Evolutionary conservation across 2,888 invertebrate species (phyloP).

Genomic region (Phragmatobia fuliginosa): DNA sequence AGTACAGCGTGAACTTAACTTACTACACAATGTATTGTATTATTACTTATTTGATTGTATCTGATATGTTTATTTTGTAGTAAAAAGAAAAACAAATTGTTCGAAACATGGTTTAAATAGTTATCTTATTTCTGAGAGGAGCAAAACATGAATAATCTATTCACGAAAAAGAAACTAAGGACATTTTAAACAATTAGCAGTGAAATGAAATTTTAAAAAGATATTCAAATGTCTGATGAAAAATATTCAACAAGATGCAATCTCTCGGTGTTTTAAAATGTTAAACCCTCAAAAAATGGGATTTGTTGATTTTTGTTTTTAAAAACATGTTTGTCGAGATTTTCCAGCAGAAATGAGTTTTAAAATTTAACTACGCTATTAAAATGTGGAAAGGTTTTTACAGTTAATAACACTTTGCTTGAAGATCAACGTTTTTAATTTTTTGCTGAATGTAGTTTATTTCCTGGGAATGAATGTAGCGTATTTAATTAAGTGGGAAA

Average conservation of each 20-base stretch:
- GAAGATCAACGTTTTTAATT: conserved; percentile 5
- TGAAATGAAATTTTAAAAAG: no score
- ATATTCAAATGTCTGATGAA: neutral
- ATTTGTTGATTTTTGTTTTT: conserved; percentile 2
- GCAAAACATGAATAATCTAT: no score
- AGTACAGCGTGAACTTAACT: no score
- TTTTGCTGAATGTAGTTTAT: conserved; percentile 1
- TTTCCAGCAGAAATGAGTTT: conserved; percentile 15
- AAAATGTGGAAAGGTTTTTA: conserved; percentile 16
- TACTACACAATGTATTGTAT: no score
- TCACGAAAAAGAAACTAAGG: no score
- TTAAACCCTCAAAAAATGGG: conserved; percentile 2
- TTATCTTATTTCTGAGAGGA: no score
- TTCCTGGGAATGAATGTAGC: neutral
- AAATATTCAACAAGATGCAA: neutral
- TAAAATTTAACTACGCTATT: conserved; percentile 17
- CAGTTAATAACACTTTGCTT: conserved; percentile 12
- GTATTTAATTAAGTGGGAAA: no score
- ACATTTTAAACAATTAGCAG: no score
- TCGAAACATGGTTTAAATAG: no score
- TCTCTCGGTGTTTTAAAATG: neutral
- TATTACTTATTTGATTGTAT: no score
- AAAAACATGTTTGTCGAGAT: conserved; percentile 2
- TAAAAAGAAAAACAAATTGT: no score
- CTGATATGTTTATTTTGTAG: no score